phyloP scores from a whole-genome alignment of 1,140 invertebrate genomes.

The Anthonomus grandis region DNA sequence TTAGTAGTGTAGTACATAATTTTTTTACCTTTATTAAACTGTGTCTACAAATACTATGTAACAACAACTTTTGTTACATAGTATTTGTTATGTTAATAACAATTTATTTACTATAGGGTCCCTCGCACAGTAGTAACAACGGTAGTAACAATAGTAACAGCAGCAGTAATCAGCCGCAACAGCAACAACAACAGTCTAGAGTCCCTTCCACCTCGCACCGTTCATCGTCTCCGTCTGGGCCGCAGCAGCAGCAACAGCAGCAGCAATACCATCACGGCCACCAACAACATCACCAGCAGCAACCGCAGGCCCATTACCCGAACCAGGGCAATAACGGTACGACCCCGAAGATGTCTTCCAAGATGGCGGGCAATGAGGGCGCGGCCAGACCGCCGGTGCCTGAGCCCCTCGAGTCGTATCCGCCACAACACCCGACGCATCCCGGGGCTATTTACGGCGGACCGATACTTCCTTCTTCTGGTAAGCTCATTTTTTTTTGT shows the following conservation, averaged over 20 bases:
- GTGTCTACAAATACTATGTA: too few species aligned
- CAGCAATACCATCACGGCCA: not conserved
- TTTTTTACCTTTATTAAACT: too few species aligned
- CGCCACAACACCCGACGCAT: too few species aligned
- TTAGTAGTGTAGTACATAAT: too few species aligned
- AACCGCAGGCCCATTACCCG: not conserved
- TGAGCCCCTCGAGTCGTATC: conserved; percentile 7
- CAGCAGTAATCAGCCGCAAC: too few species aligned
- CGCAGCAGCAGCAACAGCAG: not conserved
- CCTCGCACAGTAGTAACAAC: conserved; percentile 4
- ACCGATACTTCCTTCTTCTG: too few species aligned
- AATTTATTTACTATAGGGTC: conserved; percentile 5
- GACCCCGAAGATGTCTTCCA: conserved; percentile 13
- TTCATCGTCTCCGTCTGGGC: not conserved
- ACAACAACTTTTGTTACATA: too few species aligned
- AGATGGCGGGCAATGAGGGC: conserved; percentile 17
- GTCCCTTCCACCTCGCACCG: conserved; percentile 5
- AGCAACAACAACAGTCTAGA: not conserved
- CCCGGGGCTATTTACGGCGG: too few species aligned
- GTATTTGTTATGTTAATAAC: too few species aligned
- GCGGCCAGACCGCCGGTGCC: not conserved
- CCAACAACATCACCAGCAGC: conserved; percentile 6
- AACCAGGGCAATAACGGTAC: not conserved
- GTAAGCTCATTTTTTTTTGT: too few species aligned
- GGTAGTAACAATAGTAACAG: too few species aligned